Percentiles rank a stretch among this genome's conserved stretches.
These are phyloP conservation scores for Corapipo altera DNA, from an alignment of 2,113 vertebrate genomes.

Conservation along the genomic window DNA sequence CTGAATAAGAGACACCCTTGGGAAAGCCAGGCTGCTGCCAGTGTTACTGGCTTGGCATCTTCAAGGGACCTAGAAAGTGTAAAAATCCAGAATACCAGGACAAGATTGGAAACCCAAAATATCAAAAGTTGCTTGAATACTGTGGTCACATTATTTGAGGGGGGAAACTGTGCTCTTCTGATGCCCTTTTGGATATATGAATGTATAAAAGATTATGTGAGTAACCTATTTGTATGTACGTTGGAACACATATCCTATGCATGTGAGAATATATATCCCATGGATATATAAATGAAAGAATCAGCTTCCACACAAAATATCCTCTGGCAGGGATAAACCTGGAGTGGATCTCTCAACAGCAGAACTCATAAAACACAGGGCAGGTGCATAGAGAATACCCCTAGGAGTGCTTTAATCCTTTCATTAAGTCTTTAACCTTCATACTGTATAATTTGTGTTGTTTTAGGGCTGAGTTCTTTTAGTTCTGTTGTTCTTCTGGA, in stretches of 20 bases:
- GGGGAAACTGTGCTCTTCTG: background rate
- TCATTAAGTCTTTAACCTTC: background rate
- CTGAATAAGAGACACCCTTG: background rate
- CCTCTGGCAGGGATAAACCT: background rate
- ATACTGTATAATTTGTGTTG: background rate
- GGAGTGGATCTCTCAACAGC: background rate
- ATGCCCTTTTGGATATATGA: background rate
- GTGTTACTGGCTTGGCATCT: background rate
- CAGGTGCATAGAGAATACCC: background rate
- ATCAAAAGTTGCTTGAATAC: background rate
- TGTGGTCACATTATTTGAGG: background rate
- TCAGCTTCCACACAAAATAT: background rate
- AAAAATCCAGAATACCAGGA: background rate
- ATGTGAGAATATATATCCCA: background rate
- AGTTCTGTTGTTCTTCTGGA: background rate
- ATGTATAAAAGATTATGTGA: background rate
- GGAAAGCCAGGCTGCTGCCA: background rate
- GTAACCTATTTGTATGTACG: background rate
- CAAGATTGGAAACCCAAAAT: background rate
- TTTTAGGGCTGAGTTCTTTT: background rate
- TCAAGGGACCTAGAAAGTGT: background rate
- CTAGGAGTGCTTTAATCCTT: background rate
- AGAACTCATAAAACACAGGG: background rate
- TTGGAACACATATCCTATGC: background rate
- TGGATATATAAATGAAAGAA: background rate